phyloP scores from a whole-genome alignment of 2,888 invertebrate genomes.

The Tachystola acroxantha region DNA sequence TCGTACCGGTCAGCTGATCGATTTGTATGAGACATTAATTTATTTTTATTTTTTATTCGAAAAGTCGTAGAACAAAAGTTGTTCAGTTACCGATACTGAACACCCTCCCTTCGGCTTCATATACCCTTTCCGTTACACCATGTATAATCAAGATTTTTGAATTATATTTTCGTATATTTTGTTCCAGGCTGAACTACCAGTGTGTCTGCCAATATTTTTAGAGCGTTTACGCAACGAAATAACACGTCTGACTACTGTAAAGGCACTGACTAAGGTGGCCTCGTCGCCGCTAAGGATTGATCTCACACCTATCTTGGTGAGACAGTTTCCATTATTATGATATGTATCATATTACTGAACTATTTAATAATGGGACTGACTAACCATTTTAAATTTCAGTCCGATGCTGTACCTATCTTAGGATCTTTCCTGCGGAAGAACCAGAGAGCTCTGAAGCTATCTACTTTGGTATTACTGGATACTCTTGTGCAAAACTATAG shows the following conservation, averaged over 20 bases:
- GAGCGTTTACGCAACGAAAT: slow-evolving; percentile 98
- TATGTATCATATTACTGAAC: background rate
- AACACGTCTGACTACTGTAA: slow-evolving; percentile 96
- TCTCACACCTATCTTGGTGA: slow-evolving; percentile 87
- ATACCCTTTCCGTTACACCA: too few relatives aligned
- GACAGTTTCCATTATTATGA: slow-evolving; percentile 15
- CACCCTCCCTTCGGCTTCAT: too few relatives aligned
- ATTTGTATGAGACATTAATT: too few relatives aligned
- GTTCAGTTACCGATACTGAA: too few relatives aligned
- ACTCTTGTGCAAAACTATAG: slow-evolving; percentile 94
- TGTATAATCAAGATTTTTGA: too few relatives aligned
- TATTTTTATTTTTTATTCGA: too few relatives aligned
- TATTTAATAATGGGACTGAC: background rate
- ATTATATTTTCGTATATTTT: too few relatives aligned
- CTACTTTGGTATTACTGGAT: slow-evolving; percentile 92
- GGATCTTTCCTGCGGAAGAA: slow-evolving; percentile 97
- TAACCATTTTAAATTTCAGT: slow-evolving; percentile 62
- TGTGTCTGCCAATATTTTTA: slow-evolving; percentile 95
- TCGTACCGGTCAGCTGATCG: too few relatives aligned
- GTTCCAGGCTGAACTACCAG: slow-evolving; percentile 82
- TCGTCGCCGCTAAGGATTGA: slow-evolving; percentile 92
- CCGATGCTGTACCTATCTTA: slow-evolving; percentile 93
- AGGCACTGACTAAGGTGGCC: slow-evolving; percentile 96
- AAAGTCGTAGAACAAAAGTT: too few relatives aligned
- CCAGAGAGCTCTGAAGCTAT: slow-evolving; percentile 94